These are phyloP conservation scores for Tetramorium simillimum DNA, from an alignment of 1,140 invertebrate species.

Conservation along the genomic window DNA sequence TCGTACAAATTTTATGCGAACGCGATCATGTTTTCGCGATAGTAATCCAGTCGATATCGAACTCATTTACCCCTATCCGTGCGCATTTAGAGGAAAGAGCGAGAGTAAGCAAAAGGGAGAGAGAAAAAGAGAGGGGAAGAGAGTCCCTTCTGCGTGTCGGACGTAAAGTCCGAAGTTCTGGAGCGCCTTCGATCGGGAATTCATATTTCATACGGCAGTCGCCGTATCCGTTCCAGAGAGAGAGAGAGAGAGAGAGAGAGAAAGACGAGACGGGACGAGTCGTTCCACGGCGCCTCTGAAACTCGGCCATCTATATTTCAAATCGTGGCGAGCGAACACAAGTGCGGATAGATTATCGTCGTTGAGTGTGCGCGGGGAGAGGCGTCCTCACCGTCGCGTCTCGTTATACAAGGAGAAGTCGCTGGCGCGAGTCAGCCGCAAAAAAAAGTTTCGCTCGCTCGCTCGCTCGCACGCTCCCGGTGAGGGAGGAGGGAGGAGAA, in stretches of 20 bases:
- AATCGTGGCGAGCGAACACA: constrained; percentile 1
- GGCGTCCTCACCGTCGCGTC: background rate
- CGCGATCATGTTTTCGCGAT: background rate
- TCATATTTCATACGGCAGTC: constrained; percentile 65
- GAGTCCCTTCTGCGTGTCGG: constrained; percentile 23
- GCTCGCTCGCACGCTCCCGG: background rate
- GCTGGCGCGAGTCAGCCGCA: constrained; percentile 12
- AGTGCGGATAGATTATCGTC: constrained; percentile 54
- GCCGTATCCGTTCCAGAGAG: constrained; percentile 25
- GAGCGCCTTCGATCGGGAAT: constrained; percentile 66
- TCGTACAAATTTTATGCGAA: constrained; percentile 6
- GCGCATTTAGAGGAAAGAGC: background rate
- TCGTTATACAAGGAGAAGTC: constrained; percentile 31
- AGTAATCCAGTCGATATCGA: constrained; percentile 11
- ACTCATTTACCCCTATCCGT: constrained; percentile 46
- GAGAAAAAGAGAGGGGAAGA: constrained; percentile 7
- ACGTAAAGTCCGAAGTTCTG: constrained; percentile 44
- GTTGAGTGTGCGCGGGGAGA: background rate
- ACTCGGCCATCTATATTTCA: constrained; percentile 49
- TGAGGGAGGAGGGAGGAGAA: background rate
- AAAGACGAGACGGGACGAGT: constrained; percentile 22
- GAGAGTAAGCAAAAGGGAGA: background rate
- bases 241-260: constrained; percentile 20
- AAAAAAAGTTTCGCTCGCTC: constrained; percentile 47
- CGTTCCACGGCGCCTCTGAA: constrained; percentile 26